These are phyloP conservation scores for Oreotrochilus melanogaster DNA, from an alignment of 2,113 vertebrate species.

Conservation along the genomic window DNA sequence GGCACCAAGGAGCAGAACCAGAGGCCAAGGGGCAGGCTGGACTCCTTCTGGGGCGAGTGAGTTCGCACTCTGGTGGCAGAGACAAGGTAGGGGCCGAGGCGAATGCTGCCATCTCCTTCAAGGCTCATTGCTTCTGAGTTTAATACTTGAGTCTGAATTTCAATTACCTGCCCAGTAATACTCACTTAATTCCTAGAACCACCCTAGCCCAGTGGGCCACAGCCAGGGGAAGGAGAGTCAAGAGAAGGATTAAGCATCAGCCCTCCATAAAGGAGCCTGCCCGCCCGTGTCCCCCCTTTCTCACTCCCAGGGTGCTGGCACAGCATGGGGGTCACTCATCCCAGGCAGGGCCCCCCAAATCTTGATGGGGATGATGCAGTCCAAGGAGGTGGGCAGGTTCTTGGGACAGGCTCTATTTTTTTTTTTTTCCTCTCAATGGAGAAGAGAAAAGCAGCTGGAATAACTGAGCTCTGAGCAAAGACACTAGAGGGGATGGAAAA, in stretches of 20 bases:
- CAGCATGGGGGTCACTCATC: not conserved
- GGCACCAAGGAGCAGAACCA: no score
- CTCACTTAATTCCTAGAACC: not conserved
- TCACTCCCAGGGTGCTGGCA: rapidly evolving
- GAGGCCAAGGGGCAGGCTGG: rapidly evolving
- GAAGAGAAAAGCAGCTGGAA: not conserved
- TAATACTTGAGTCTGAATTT: not conserved
- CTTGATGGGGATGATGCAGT: no score
- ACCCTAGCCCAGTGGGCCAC: not conserved
- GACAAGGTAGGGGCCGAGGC: not conserved
- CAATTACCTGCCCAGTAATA: not conserved
- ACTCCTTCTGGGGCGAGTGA: not conserved
- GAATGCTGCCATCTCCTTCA: not conserved
- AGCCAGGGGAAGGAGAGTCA: not conserved
- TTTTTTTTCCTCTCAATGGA: not conserved
- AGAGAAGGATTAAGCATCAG: not conserved
- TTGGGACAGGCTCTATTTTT: not conserved
- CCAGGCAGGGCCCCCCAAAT: not conserved
- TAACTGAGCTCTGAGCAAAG: no score
- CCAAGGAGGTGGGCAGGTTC: no score
- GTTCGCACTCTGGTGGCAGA: not conserved
- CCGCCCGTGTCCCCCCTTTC: not conserved
- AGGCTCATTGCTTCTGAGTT: conserved; percentile 24
- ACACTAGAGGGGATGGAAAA: rapidly evolving
- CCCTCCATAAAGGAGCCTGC: rapidly evolving